These are phyloP conservation scores for Orientallactaga sibirica DNA, from an alignment of 2,797 vertebrate genomes.

Conservation along the genomic window DNA sequence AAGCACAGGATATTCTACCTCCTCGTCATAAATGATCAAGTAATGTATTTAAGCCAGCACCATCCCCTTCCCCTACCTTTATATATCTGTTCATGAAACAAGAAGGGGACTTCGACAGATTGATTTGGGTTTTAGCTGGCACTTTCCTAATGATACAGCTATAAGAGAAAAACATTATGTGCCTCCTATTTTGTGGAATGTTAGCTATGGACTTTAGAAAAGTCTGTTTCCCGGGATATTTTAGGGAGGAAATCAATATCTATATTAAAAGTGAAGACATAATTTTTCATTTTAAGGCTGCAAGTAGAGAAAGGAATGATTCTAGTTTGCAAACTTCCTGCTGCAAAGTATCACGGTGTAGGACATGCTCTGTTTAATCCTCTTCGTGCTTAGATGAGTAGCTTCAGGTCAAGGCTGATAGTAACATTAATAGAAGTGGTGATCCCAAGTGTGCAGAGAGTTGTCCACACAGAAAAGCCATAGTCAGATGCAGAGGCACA, in stretches of 20 bases:
- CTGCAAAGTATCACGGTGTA: not conserved
- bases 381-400: not conserved
- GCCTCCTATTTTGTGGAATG: not conserved
- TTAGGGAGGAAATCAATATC: constrained; percentile 43
- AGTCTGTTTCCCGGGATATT: constrained; percentile 24
- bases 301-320: constrained; percentile 47
- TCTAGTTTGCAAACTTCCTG: constrained; percentile 50
- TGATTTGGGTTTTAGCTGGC: not conserved
- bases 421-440: not conserved
- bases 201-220: constrained; percentile 35
- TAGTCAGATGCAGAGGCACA: not conserved
- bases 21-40: not conserved
- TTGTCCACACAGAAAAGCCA: not conserved
- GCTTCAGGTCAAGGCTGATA: not conserved
- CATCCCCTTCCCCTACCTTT: not conserved
- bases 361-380: not conserved
- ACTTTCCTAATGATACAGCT: not conserved
- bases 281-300: constrained; percentile 61
- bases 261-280: constrained; percentile 49
- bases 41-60: not conserved
- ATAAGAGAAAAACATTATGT: not conserved
- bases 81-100: not conserved
- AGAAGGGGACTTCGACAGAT: not conserved
- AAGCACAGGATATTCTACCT: not conserved
- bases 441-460: not conserved